A percentile compares a stretch with the other conserved stretches of the same genome.
Evolutionary conservation across 1,140 invertebrate species (phyloP).

Genomic region (Amyelois transitella): DNA sequence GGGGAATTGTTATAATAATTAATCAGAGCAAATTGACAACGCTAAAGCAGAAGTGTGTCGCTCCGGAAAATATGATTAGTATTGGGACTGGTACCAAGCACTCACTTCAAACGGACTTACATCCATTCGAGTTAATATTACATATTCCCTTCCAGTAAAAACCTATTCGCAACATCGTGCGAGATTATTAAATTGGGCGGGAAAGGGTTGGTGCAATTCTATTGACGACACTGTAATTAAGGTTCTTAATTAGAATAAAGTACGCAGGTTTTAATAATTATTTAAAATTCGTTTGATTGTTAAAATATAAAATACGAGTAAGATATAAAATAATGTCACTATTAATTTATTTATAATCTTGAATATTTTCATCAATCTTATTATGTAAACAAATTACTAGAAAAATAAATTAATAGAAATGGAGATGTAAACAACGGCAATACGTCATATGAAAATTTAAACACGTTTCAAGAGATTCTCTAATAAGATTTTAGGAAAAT

Average conservation of each 20-base stretch:
- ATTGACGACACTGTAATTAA: conserved; percentile 4
- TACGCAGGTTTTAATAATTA: too few relatives aligned
- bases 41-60: conserved; percentile 31
- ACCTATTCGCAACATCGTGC: conserved; percentile 38
- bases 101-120: conserved; percentile 62
- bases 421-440: background rate
- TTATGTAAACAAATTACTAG: too few relatives aligned
- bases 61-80: conserved; percentile 65
- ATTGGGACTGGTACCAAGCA: conserved; percentile 31
- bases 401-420: background rate
- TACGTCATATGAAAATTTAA: conserved; percentile 20
- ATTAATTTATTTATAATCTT: too few relatives aligned
- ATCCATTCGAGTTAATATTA: conserved; percentile 62
- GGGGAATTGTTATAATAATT: conserved; percentile 5
- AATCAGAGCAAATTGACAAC: conserved; percentile 7
- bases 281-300: too few relatives aligned
- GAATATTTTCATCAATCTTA: too few relatives aligned
- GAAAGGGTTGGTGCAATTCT: conserved; percentile 32
- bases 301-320: too few relatives aligned
- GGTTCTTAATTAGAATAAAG: background rate
- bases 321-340: too few relatives aligned
- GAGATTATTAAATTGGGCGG: conserved; percentile 48
- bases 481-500: conserved; percentile 71
- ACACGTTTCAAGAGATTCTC: conserved; percentile 49
- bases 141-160: conserved; percentile 53